These are phyloP conservation scores for Zosterops pallidus DNA, from an alignment of 2,113 vertebrate species.

Conservation along the genomic window DNA sequence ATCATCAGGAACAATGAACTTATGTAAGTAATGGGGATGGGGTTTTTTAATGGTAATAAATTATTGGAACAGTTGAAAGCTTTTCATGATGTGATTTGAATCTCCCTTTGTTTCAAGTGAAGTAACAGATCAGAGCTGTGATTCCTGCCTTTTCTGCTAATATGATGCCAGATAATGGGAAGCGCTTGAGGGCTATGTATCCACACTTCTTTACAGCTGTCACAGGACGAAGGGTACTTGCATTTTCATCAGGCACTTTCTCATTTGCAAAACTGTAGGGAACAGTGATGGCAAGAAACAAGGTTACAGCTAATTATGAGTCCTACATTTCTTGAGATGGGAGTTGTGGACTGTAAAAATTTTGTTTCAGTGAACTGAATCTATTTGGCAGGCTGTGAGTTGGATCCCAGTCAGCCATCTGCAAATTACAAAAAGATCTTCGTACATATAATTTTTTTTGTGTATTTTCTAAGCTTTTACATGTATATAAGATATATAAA, in stretches of 20 bases:
- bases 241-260: constrained; percentile 34
- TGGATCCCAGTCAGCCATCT: neutral
- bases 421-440: neutral
- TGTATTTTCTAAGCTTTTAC: neutral
- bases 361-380: neutral
- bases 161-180: constrained; percentile 3
- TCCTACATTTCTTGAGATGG: neutral
- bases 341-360: neutral
- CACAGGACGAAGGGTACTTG: constrained; percentile 35
- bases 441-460: neutral
- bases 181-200: neutral
- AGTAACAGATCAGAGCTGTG: constrained; percentile 34
- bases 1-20: constrained; percentile 99
- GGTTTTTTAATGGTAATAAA: neutral
- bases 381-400: neutral
- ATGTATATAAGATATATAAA: neutral
- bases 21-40: constrained; percentile 79
- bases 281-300: neutral
- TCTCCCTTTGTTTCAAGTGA: constrained; percentile 51
- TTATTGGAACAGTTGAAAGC: neutral
- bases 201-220: constrained; percentile 1
- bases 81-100: neutral
- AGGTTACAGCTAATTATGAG: neutral
- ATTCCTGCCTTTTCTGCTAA: constrained; percentile 39
- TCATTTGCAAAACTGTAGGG: neutral